Base-by-base conservation (phyloP, 2,113 vertebrate genomes). In the Herpetotheres cachinnans region DNA sequence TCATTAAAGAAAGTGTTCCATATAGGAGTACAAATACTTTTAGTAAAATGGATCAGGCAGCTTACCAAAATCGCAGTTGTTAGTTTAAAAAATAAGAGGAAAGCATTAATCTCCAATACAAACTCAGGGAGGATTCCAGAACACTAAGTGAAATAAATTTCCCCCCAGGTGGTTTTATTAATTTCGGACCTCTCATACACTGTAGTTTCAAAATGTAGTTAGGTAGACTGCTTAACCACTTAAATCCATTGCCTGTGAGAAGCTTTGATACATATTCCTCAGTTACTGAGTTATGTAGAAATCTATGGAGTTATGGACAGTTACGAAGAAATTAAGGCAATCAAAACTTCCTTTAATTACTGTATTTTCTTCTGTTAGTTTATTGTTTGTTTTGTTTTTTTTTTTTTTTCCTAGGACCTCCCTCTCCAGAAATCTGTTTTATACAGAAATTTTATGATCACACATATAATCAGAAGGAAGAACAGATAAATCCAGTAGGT, bases 351-450 rank as follows among this genome's bases (percentile, higher is more conserved):
- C 81, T 36, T 19, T 70, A 61, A 73, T 88, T 40, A 90, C 56
- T 87, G 6, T n/a, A 4, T 3, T 30, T 61, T 63, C 50, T 59
- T 13, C 78, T 36, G 3, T 46, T n/a, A n/a, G n/a, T n/a, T 47
- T 7, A 5, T 11, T 50, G 6, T 11, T 50, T 52, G 34, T 24
- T 54, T n/a, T n/a, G n/a, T n/a, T 71, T 15, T 17, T 25, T 61
- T 8, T 78, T 40, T 96, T 85, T 97, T 29, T 19, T 42, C 40
- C 22, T 86, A 98, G 98, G 79, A 36, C 0, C 1, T n/a, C 5
- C 4, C 40, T 97, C 98, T 96, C 98, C 97, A 94, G 97, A 98
- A 86, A 90, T 97, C 61, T 15, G n/a, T 36, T 82, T 81, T 93
- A 40, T 58, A 5, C 70, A 16, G 52, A 95, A 86, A 72, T 66